A percentile compares a stretch with the other conserved stretches of the same genome.
phyloP scores from a whole-genome alignment of 2,797 vertebrate species.

The Xenops minutus region DNA sequence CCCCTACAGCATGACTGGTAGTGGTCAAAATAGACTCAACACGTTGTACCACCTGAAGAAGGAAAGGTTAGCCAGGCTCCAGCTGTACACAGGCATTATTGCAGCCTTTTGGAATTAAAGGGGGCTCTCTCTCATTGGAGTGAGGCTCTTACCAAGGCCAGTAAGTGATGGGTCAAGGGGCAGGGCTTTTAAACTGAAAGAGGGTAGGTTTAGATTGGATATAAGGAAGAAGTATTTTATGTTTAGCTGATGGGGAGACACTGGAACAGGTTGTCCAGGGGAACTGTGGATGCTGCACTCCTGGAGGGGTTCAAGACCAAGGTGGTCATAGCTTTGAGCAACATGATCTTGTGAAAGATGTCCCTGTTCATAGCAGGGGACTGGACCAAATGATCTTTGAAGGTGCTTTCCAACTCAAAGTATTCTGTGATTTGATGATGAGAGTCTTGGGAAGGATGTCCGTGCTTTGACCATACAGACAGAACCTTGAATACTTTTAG shows the following conservation, averaged over 20 bases:
- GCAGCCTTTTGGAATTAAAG: neutral
- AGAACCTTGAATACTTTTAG: neutral
- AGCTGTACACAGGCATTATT: neutral
- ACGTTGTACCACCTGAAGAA: neutral
- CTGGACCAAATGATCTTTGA: neutral
- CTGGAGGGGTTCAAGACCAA: neutral
- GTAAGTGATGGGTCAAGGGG: neutral
- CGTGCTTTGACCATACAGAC: neutral
- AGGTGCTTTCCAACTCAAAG: neutral
- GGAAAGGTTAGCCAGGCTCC: neutral
- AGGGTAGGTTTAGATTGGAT: neutral
- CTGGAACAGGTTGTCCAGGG: neutral
- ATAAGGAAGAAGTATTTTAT: neutral
- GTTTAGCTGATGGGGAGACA: neutral
- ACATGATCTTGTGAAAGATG: neutral
- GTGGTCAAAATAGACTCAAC: neutral
- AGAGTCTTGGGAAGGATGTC: neutral
- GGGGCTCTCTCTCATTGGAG: neutral
- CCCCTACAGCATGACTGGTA: neutral
- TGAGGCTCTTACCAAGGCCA: neutral
- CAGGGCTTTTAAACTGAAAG: neutral
- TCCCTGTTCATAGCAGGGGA: neutral
- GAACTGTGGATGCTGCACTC: neutral
- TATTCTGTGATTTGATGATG: neutral
- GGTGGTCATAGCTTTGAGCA: fast-evolving